Evolutionary conservation across 2,888 invertebrate species (phyloP), one percentile per base, ranked within the genome.

Genomic region (Augiades crinisus): DNA sequence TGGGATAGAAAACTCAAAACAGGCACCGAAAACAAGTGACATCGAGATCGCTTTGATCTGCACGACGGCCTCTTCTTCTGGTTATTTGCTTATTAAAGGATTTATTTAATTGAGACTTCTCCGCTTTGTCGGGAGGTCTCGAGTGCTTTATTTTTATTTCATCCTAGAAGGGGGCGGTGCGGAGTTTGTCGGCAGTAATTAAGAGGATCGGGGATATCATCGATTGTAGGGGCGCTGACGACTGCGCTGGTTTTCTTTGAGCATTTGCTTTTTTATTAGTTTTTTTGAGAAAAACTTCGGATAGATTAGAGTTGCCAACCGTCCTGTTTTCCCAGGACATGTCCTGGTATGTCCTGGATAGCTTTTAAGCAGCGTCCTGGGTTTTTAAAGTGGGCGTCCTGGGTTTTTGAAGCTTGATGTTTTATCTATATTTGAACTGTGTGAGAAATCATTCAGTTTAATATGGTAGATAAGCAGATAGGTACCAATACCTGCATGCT

Each of bases 51-150:
- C 72, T 75, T 78, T 78, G 77, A 77, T 76, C 70, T 66, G 62
- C 38, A 44, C 24, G 30, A 10, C 27, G 30, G 30, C 43, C 58
- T 59, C 62, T 61, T 60, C 53, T 63, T 63, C 80, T 74, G 81
- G 73, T 72, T 77, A 75, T 81, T 81, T 78, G 81, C 73, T 68
- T 70, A 67, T 72, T 74, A 75, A 72, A 77, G 70, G 68, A 72
- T 72, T 70, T 67, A 60, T 62, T 60, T 72, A 75, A 75, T 73
- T 75, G 71, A 74, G 74, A 71, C 72, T 58, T 56, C 54, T 52
- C 40, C 37, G 36, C 53, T 60, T 58, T 57, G 61, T 57, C 47
- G 57, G 57, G 6, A 8, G 27, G 16, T 3, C 33, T 33, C 6
- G 33, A 36, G 10, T 55, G 47, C 54, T 19, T n/a, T 40, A 36